Percentiles rank a stretch among this genome's conserved stretches.
Conservation (phyloP, 1,140 invertebrate genomes). For the Aphelenchoides fujianensis region DNA sequence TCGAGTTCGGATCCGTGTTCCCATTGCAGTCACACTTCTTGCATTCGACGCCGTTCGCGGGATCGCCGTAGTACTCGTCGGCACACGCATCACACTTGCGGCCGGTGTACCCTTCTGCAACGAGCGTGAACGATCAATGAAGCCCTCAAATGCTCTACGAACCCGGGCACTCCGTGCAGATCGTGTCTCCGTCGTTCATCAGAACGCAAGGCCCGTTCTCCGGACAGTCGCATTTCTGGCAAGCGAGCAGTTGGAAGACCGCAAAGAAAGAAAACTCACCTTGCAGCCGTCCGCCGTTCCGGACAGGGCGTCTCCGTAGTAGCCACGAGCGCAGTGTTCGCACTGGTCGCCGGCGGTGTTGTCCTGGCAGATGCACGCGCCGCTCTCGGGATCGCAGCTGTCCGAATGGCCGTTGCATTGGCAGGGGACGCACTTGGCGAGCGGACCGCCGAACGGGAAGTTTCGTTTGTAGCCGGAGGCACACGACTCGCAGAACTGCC, state of each 20-base stretch:
- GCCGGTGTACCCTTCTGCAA: constrained; percentile 13
- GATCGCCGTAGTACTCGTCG: constrained; percentile 88
- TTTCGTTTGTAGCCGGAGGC: constrained; percentile 85
- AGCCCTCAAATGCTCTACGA: no score
- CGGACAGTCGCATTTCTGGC: constrained; percentile 89
- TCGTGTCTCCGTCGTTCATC: constrained; percentile 74
- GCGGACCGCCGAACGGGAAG: constrained; percentile 81
- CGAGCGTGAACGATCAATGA: no score
- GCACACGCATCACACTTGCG: constrained; percentile 79
- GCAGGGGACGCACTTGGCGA: constrained; percentile 86
- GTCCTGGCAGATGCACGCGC: constrained; percentile 69
- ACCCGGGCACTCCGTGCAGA: constrained; percentile 91
- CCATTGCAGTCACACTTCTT: constrained; percentile 85
- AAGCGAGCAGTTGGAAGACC: no score
- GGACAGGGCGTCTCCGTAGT: constrained; percentile 86
- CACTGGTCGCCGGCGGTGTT: constrained; percentile 93
- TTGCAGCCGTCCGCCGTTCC: constrained; percentile 85
- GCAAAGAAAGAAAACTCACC: no score
- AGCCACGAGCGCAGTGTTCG: constrained; percentile 85
- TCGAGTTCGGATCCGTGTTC: constrained; percentile 89
- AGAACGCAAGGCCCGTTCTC: constrained; percentile 85
- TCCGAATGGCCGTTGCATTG: constrained; percentile 92
- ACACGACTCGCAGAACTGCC: constrained; percentile 95
- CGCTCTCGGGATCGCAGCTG: constrained; percentile 88
- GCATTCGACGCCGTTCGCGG: constrained; percentile 73